These are phyloP conservation scores for Adelognathus sp. DNA, from an alignment of 2,888 invertebrate genomes.

Conservation along the genomic window DNA sequence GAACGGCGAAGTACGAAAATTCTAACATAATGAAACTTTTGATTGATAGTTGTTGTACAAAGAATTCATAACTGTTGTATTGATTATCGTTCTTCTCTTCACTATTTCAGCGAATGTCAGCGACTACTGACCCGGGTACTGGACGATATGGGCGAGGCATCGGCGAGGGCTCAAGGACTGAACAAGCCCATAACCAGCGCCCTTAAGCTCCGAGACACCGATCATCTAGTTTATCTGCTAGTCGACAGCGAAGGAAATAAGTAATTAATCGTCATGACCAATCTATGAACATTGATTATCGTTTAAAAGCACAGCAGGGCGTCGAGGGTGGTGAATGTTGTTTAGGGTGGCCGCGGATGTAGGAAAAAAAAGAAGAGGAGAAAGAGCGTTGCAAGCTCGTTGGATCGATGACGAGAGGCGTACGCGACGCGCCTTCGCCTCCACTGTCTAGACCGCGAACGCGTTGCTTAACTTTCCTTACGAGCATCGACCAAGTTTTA, in stretches of 20 bases:
- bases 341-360: neutral
- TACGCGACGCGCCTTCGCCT: neutral
- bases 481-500: conserved; percentile 1
- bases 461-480: conserved; percentile 20
- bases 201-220: conserved; percentile 85
- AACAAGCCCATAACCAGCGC: conserved; percentile 89
- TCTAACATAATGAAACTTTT: no score
- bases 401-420: conserved; percentile 49
- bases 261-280: conserved; percentile 79
- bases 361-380: no score
- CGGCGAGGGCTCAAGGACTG: conserved; percentile 89
- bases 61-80: no score
- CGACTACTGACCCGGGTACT: conserved; percentile 85
- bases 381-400: conserved; percentile 32
- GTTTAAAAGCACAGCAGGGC: neutral
- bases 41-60: no score
- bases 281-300: neutral
- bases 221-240: conserved; percentile 83
- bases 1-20: no score
- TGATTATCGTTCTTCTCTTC: conserved; percentile 55
- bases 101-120: conserved; percentile 85
- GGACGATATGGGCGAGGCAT: conserved; percentile 88
- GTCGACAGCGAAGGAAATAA: conserved; percentile 83
- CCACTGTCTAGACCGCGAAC: conserved; percentile 5
- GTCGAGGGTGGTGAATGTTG: neutral